A percentile compares a stretch with the other conserved stretches of the same genome.
Conservation (phyloP, 2,113 vertebrate species). For the Marmota monax region DNA sequence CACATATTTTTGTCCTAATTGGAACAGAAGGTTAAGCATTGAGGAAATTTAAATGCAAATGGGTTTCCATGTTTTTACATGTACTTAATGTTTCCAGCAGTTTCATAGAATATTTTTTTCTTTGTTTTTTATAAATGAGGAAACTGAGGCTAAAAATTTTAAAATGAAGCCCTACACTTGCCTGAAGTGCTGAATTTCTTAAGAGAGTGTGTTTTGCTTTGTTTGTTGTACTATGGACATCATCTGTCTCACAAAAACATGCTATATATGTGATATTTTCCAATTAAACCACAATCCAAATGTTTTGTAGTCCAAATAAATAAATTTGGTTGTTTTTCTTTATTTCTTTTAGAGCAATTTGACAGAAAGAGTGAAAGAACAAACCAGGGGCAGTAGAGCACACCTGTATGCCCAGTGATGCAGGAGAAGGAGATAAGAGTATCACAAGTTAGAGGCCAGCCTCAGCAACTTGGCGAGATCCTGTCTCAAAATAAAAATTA, state of each 20-base stretch:
- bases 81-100: not conserved
- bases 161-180: not conserved
- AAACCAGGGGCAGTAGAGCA: no score
- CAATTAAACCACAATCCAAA: not conserved
- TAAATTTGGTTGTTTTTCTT: not conserved
- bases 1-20: not conserved
- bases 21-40: not conserved
- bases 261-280: not conserved
- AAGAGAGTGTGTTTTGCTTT: not conserved
- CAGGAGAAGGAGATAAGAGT: no score
- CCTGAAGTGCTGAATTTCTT: not conserved
- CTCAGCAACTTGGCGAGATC: no score
- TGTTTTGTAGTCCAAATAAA: not conserved
- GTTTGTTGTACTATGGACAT: not conserved
- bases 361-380: not conserved
- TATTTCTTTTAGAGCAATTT: not conserved
- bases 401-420: no score
- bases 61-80: not conserved
- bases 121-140: not conserved
- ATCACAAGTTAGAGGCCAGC: no score
- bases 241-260: not conserved
- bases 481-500: no score
- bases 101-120: not conserved
- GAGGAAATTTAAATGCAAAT: not conserved
- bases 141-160: not conserved